phyloP scores from a whole-genome alignment of 2,888 invertebrate species.

The Acleris laterana region DNA sequence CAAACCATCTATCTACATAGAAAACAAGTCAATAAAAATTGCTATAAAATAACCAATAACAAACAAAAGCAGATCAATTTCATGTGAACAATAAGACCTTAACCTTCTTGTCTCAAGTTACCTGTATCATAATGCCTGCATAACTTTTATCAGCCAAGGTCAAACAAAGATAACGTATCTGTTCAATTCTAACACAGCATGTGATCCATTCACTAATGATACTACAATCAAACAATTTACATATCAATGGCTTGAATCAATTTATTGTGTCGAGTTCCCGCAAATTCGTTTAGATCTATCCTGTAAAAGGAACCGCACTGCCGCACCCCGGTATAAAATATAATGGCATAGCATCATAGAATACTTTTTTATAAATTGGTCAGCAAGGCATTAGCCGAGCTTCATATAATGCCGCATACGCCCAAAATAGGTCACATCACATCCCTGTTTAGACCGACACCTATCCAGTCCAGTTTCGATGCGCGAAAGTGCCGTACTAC shows the following conservation, averaged over 20 bases:
- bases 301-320: slow-evolving; percentile 4
- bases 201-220: slow-evolving; percentile 23
- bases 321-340: slow-evolving; percentile 17
- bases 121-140: slow-evolving; percentile 27
- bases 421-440: slow-evolving; percentile 80
- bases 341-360: slow-evolving; percentile 17
- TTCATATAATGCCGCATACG: slow-evolving; percentile 51
- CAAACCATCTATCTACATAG: too few species aligned
- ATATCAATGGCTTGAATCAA: slow-evolving; percentile 22
- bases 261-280: background rate
- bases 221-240: slow-evolving; percentile 26
- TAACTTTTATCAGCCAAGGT: slow-evolving; percentile 31
- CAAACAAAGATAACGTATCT: slow-evolving; percentile 33
- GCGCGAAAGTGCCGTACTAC: slow-evolving; percentile 67
- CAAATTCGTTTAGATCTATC: slow-evolving; percentile 1
- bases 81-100: slow-evolving; percentile 23
- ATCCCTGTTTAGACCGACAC: slow-evolving; percentile 68
- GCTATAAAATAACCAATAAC: background rate
- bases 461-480: slow-evolving; percentile 58
- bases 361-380: slow-evolving; percentile 32
- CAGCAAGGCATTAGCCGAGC: slow-evolving; percentile 16
- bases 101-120: slow-evolving; percentile 27
- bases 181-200: slow-evolving; percentile 18
- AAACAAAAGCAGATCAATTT: background rate
- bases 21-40: too few species aligned